phyloP scores from a whole-genome alignment of 2,888 invertebrate species.

The Mimumesa dahlbomi region DNA sequence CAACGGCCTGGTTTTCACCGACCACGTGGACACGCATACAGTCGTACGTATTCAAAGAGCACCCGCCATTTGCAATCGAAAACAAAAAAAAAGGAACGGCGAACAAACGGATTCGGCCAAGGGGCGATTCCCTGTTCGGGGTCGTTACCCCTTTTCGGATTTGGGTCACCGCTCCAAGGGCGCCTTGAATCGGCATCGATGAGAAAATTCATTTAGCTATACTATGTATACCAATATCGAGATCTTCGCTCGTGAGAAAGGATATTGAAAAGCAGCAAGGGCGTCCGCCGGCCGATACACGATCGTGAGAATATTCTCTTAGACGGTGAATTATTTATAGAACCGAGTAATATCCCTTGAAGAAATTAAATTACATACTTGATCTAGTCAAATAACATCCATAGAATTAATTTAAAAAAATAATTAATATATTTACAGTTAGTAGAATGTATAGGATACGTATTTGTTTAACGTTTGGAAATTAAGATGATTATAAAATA shows the following conservation, averaged over 20 bases:
- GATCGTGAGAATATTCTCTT: conserved; percentile 4
- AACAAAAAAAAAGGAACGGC: conserved; percentile 55
- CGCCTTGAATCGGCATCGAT: conserved; percentile 55
- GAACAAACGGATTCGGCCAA: conserved; percentile 66
- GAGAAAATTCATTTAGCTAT: conserved; percentile 56
- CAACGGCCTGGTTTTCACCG: conserved; percentile 70
- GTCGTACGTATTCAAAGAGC: conserved; percentile 70
- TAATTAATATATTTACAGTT: too few species aligned
- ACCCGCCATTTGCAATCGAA: conserved; percentile 63
- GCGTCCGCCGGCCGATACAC: neutral
- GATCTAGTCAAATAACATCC: neutral
- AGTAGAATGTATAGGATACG: too few species aligned
- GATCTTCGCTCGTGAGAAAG: conserved; percentile 41
- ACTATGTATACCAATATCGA: conserved; percentile 12
- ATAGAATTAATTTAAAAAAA: too few species aligned
- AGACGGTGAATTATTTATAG: neutral
- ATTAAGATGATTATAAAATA: too few species aligned
- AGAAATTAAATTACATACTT: neutral
- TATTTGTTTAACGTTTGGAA: too few species aligned
- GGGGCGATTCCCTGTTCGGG: conserved; percentile 67
- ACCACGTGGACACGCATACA: conserved; percentile 21
- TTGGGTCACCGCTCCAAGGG: conserved; percentile 72
- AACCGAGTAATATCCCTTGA: neutral
- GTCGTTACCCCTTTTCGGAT: conserved; percentile 78
- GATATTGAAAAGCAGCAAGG: conserved; percentile 19